Percentiles rank a stretch among this genome's conserved stretches.
These are phyloP conservation scores for Lumbricus terrestris DNA, from an alignment of 2,888 invertebrate species.

Conservation along the genomic window DNA sequence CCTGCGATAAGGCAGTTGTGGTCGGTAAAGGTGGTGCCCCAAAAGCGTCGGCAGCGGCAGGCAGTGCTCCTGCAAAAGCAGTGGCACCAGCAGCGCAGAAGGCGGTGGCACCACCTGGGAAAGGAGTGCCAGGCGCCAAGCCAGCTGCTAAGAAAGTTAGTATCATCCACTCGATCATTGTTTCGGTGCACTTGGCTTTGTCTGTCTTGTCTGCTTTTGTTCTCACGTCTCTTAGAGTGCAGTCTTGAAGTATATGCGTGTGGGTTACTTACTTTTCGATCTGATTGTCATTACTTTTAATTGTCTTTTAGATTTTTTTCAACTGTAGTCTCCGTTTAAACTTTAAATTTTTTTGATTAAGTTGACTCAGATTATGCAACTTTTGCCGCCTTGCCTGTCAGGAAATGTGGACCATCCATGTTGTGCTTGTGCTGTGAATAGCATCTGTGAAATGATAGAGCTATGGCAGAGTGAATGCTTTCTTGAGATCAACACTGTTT, in stretches of 20 bases:
- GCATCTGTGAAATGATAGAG: neutral
- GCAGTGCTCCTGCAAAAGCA: conserved; percentile 36
- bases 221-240: neutral
- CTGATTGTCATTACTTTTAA: neutral
- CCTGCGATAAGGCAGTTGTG: conserved; percentile 83
- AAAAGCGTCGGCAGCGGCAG: conserved; percentile 34
- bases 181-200: neutral
- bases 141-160: neutral
- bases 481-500: neutral
- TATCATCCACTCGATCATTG: neutral
- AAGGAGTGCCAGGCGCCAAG: neutral
- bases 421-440: neutral
- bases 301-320: neutral
- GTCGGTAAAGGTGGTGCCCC: conserved; percentile 46
- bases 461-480: neutral
- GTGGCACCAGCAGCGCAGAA: conserved; percentile 47
- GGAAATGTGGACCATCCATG: neutral
- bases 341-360: neutral
- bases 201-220: neutral
- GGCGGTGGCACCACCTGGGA: conserved; percentile 32
- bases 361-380: neutral
- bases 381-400: neutral
- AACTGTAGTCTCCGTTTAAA: neutral
- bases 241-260: neutral
- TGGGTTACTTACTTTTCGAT: neutral